Evolutionary conservation across 1,140 invertebrate genomes (phyloP), one percentile per base, ranked within the genome.

Genomic region (Bacillus rossius): DNA sequence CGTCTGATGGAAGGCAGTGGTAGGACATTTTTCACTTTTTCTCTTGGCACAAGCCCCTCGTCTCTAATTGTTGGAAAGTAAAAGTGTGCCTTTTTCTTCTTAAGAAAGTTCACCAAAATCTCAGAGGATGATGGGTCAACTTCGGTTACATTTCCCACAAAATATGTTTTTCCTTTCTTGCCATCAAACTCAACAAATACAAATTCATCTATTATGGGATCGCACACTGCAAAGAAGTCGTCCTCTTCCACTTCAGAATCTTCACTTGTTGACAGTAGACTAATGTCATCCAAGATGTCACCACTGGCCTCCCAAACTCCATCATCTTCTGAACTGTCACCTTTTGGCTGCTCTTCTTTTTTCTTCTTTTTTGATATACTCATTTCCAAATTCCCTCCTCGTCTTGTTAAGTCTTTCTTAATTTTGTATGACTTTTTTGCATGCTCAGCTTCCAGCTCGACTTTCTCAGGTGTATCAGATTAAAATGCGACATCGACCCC

Each of bases 231-330:
- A 50, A 16, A 26, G 48, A 50, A 50, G 17, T 50, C 23, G 26
- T 50, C 48, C 48, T 50, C 48, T 23, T 50, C 48, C 48, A 45
- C 42, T 45, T 45, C 42, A 45, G 42, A 45, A 45, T 45, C 14
- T 45, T 45, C 42, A 45, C 16, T 45, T 45, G 16, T 22, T 45
- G 42, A 45, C 7, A 45, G 16, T 45, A 16, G 42, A 45, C 3
- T 16, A 45, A 45, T 45, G n/a, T n/a, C 42, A 4, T 45, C 16
- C 42, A 45, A 45, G 14, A 7, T 45, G 42, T 45, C 42, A 22
- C 42, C 14, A 13, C 42, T 45, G 22, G 16, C 42, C 42, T 45
- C 42, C 42, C 42, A 45, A 13, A 45, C 42, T 8, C 17, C 42
- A 8, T 45, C 42, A 45, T 45, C 14, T 13, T 45, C 42, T 45